phyloP scores from a whole-genome alignment of 2,888 invertebrate species.

The Hermaeophaga mercurialis region DNA sequence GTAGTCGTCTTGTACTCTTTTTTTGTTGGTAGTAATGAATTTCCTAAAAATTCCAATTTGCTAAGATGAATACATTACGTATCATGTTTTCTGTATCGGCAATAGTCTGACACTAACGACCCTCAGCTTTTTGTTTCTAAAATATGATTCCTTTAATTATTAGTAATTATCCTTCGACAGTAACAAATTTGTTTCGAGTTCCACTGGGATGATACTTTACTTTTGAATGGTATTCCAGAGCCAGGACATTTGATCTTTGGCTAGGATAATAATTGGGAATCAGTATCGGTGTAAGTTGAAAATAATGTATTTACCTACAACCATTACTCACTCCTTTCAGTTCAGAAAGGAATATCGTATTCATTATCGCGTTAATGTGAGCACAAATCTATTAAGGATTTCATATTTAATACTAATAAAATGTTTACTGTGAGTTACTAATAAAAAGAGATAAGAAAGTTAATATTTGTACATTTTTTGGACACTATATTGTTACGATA shows the following conservation, averaged over 20 bases:
- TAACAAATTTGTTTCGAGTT: slow-evolving; percentile 44
- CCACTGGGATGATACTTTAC: slow-evolving; percentile 39
- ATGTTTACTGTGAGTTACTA: no score
- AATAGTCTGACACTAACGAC: slow-evolving; percentile 43
- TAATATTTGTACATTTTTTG: no score
- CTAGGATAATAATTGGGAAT: slow-evolving; percentile 3
- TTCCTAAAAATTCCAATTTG: slow-evolving; percentile 24
- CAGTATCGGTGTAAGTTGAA: no score
- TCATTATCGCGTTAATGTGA: no score
- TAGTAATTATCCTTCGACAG: slow-evolving; percentile 48
- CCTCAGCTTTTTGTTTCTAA: slow-evolving; percentile 43
- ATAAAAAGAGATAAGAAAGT: no score
- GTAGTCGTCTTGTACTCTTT: no score
- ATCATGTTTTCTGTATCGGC: slow-evolving; percentile 38
- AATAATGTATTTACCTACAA: no score
- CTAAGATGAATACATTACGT: slow-evolving; percentile 40
- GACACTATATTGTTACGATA: no score
- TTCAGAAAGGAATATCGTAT: no score
- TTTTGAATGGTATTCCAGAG: slow-evolving; percentile 43
- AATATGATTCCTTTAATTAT: slow-evolving; percentile 54
- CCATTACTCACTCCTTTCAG: no score
- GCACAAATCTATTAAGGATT: no score
- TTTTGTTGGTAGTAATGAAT: slow-evolving; percentile 10
- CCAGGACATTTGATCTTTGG: slow-evolving; percentile 1
- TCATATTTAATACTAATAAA: no score